Evolutionary conservation across 2,797 vertebrate species (phyloP), one percentile per base, ranked within the genome.

Genomic region (Anabas testudineus): DNA sequence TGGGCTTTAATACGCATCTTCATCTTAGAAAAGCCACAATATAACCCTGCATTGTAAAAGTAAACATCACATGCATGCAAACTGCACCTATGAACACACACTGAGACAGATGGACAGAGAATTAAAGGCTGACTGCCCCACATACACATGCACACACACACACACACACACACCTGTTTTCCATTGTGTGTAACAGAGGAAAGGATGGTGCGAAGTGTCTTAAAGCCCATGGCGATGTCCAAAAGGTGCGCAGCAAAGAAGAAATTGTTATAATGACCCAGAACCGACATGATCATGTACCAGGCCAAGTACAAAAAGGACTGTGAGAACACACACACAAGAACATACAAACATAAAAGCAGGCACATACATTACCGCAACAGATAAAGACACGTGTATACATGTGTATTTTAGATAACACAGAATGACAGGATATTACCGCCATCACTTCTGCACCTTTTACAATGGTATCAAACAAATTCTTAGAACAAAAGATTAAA

Each of bases 181-280:
- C 94, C 93, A 62, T 94, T 95, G 85, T 94, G 93, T 34, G 93
- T 95, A 73, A 94, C 94, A 5, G 94, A 95, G 7, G 94, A 90
- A 10, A 95, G 90, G 80, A 94, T 94, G 49, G 94, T 94, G 12
- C 92, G 91, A 24, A 95, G 90, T 1, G 93, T 95, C 88, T 95
- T 95, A 43, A 93, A 93, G 58, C 93, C 93, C 94, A 95, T 94
- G 64, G 93, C 93, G 2, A 95, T 90, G 82, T 95, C 94, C 90
- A 95, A 71, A 68, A 95, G 93, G 61, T 95, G 93, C 52, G 87
- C 91, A 39, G 93, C 93, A 15, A 94, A 94, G 83, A 95, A 94
- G 89, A 95, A 94, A 81, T 93, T 93, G 86, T 95, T 95, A 56
- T 90, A 94, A 72, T 95, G 93, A 46, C 93, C 93, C 71, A 95